Evolutionary conservation across 2,888 invertebrate genomes (phyloP), one percentile per base, ranked within the genome.

Genomic region (Brachyopa scutellaris): DNA sequence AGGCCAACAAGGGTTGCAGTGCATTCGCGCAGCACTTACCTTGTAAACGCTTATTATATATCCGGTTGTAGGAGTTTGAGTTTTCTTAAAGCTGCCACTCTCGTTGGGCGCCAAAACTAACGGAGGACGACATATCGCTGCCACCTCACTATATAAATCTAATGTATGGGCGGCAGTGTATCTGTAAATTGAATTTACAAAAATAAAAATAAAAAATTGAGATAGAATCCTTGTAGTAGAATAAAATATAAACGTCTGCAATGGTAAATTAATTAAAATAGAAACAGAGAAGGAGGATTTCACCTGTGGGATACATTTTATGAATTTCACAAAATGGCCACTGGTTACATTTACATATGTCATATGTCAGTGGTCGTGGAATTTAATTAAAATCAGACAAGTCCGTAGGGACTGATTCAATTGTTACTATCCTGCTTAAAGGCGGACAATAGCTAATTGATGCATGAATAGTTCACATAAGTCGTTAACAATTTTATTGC

Each of bases 31-130:
- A 38, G 15, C 8, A 62, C 64, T 73, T 45, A 92, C 93, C 92
- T 97, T 97, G 91, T 97, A 97, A 87, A 97, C 96, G 86, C 97
- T 97, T 86, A 97, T 95, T 88, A 97, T 96, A 89, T 96, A 97
- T 53, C 97, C 97, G 21, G 97, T 97, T 84, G 95, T 92, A 76
- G 95, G 92, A 67, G 95, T 95, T 87, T 95, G 95, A 4, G 95
- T 94, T 88, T 95, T 95, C 89, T 95, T 94, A 61, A 95, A 93
- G 78, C 94, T 93, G 55, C 95, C 95, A 69, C 94, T 94, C 53
- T 95, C 92, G 87, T 95, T 96, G 86, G 93, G 95, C 26, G 90
- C 88, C 85, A 91, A 70, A 31, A 88, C 88, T 85, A 97, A 92
- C 0, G 97, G 97, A 42, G 97, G 97, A 85, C 97, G 91, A 85